A percentile compares a stretch with the other conserved stretches of the same genome.
Evolutionary conservation across 2,797 vertebrate species (phyloP).

Genomic region (Pseudocheirus occidentalis): DNA sequence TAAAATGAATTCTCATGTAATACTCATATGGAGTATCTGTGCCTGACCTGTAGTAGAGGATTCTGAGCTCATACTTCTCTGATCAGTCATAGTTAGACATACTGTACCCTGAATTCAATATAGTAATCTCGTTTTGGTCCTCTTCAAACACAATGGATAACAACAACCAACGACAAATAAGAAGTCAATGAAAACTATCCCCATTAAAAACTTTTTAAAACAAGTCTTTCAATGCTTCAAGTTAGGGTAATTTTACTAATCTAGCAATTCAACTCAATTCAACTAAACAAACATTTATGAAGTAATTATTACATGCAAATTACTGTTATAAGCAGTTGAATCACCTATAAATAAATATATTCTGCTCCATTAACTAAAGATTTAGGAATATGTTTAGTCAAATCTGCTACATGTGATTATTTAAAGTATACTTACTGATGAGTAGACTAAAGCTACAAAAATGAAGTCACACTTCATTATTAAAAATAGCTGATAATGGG

Average conservation of each 20-base stretch:
- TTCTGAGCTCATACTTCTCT: background rate
- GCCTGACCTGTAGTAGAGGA: background rate
- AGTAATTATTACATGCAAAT: background rate
- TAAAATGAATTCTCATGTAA: constrained; percentile 23
- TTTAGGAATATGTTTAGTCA: background rate
- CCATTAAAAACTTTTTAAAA: constrained; percentile 3
- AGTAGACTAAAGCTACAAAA: constrained; percentile 66
- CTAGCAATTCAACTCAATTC: background rate
- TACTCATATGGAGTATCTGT: background rate
- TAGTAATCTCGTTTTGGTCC: background rate
- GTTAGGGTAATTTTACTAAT: background rate
- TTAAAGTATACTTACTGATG: constrained; percentile 51
- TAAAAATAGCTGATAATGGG: constrained; percentile 60
- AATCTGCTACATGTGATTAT: constrained; percentile 43
- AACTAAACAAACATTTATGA: constrained; percentile 25
- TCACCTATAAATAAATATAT: background rate
- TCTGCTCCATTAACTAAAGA: background rate
- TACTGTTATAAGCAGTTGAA: background rate
- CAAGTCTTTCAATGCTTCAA: background rate
- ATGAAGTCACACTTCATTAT: constrained; percentile 62
- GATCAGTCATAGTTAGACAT: background rate
- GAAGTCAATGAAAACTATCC: constrained; percentile 29
- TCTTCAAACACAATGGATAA: background rate
- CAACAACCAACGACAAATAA: background rate
- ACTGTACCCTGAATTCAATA: background rate